phyloP scores from a whole-genome alignment of 2,888 invertebrate genomes.

The Stegana nigrithorax region DNA sequence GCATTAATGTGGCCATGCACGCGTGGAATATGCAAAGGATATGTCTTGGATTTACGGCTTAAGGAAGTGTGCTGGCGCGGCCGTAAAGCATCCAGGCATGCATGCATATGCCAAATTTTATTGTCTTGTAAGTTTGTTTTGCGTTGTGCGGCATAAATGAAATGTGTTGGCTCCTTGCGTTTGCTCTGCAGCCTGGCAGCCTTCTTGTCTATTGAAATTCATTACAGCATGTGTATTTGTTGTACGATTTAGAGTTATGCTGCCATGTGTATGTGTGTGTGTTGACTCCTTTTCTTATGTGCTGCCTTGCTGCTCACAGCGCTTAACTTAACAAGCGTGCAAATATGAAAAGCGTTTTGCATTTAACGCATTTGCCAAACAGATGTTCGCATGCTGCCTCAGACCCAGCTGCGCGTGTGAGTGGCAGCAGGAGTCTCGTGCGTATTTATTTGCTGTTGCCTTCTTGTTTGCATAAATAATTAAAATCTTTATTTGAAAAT shows the following conservation, averaged over 20 bases:
- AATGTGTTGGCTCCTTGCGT: too few relatives aligned
- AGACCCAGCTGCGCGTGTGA: too few relatives aligned
- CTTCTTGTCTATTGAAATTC: conserved; percentile 10
- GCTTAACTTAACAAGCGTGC: conserved; percentile 24
- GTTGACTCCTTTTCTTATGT: conserved; percentile 14
- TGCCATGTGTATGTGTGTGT: conserved; percentile 32
- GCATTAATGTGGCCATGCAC: not conserved
- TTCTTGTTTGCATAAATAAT: conserved; percentile 52
- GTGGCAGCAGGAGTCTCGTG: too few relatives aligned
- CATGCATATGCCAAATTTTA: conserved; percentile 49
- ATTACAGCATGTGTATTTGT: not conserved
- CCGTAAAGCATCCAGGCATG: too few relatives aligned
- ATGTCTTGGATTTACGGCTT: not conserved
- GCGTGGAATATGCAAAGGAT: too few relatives aligned
- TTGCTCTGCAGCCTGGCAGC: too few relatives aligned
- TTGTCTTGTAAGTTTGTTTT: conserved; percentile 55
- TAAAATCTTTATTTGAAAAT: conserved; percentile 50
- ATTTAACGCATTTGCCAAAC: conserved; percentile 43
- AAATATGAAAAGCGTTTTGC: conserved; percentile 48
- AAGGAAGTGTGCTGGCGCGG: too few relatives aligned
- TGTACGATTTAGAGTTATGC: conserved; percentile 26
- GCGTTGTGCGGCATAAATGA: conserved; percentile 57
- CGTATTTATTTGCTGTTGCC: conserved; percentile 19
- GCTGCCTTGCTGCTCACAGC: conserved; percentile 10
- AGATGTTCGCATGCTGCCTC: conserved; percentile 33